A percentile compares a stretch with the other conserved stretches of the same genome.
These are phyloP conservation scores for Nixonia krombeini DNA, from an alignment of 1,140 invertebrate species.

Conservation along the genomic window DNA sequence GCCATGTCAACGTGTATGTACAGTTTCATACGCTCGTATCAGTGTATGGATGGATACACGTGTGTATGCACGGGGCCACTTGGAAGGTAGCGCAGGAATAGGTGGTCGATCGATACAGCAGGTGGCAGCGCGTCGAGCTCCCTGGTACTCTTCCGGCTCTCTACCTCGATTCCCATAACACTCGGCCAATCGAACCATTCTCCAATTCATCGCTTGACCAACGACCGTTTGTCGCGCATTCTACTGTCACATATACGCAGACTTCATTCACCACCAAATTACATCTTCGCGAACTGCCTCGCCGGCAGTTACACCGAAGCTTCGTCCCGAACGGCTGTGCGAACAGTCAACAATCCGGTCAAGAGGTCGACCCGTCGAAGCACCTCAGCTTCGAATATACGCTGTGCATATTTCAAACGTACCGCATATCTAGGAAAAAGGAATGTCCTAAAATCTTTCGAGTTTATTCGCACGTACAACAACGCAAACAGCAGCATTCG, in stretches of 20 bases:
- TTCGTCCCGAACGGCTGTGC: too few relatives aligned
- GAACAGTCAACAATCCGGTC: too few relatives aligned
- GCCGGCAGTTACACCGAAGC: too few relatives aligned
- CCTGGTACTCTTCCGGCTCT: conserved; percentile 63
- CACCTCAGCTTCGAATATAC: too few relatives aligned
- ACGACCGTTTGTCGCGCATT: conserved; percentile 31
- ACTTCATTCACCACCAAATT: conserved; percentile 36
- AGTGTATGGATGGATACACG: conserved; percentile 12
- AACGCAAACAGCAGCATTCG: too few relatives aligned
- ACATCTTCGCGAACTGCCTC: background rate
- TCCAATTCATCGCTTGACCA: conserved; percentile 34
- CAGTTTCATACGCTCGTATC: conserved; percentile 32
- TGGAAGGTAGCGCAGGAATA: conserved; percentile 52
- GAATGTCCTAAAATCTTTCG: too few relatives aligned
- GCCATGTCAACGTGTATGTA: conserved; percentile 22
- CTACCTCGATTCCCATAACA: conserved; percentile 53
- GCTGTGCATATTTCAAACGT: too few relatives aligned
- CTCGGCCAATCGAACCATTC: conserved; percentile 53
- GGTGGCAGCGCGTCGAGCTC: conserved; percentile 65
- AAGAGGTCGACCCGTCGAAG: too few relatives aligned
- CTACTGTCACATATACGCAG: conserved; percentile 7
- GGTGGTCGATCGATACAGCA: conserved; percentile 67
- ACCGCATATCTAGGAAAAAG: too few relatives aligned
- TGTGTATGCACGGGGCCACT: conserved; percentile 19
- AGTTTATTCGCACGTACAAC: too few relatives aligned